Conservation (phyloP, 2,113 vertebrate species). For the Nesogale talazaci region DNA sequence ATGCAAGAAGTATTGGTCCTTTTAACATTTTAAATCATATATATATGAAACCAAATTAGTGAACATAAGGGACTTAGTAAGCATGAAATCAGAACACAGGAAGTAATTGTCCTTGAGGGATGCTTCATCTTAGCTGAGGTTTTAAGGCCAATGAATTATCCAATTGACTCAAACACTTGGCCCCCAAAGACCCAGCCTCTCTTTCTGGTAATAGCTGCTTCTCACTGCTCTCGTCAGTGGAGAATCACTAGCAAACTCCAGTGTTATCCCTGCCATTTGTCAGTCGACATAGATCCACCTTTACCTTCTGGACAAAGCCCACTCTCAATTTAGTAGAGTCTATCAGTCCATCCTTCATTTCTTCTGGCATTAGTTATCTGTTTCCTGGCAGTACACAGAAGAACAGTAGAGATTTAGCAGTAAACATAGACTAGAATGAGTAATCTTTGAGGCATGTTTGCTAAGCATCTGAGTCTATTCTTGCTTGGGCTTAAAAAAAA, state of each 20-base stretch:
- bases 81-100: slow-evolving; percentile 58
- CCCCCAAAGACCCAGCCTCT: slow-evolving; percentile 13
- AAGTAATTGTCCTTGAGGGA: slow-evolving; percentile 52
- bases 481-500: not conserved
- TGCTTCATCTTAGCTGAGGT: slow-evolving; percentile 24
- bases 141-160: slow-evolving; percentile 60
- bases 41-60: slow-evolving; percentile 39
- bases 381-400: not conserved
- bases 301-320: not conserved
- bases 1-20: not conserved
- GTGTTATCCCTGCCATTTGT: not conserved
- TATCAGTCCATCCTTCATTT: not conserved
- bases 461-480: not conserved
- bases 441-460: not conserved
- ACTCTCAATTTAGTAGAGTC: too few relatives aligned
- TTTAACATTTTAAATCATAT: not conserved
- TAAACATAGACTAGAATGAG: not conserved
- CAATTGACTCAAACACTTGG: slow-evolving; percentile 46
- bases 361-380: not conserved
- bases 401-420: not conserved
- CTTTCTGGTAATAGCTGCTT: slow-evolving; percentile 12
- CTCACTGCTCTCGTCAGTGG: slow-evolving; percentile 49
- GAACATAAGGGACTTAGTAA: slow-evolving; percentile 52
- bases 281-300: not conserved
- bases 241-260: slow-evolving; percentile 34